phyloP scores from a whole-genome alignment of 2,797 vertebrate species.

The Catostomus latipinnis region DNA sequence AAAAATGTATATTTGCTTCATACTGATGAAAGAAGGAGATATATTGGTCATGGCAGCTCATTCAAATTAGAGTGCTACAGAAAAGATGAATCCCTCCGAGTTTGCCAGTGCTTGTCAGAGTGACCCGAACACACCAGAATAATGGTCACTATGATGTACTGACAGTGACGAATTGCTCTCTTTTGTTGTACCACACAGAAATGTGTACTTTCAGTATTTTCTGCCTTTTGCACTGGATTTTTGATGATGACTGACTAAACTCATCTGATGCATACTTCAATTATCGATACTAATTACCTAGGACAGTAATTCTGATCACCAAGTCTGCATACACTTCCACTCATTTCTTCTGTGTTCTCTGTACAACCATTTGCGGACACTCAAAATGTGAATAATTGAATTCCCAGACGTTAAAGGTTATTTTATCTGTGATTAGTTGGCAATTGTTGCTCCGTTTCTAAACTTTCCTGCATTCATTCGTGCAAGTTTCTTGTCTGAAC shows the following conservation, averaged over 20 bases:
- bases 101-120: constrained; percentile 69
- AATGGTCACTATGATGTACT: constrained; percentile 71
- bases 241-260: no score
- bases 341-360: no score
- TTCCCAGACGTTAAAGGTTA: neutral
- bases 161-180: constrained; percentile 72
- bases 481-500: constrained; percentile 31
- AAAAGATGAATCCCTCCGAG: constrained; percentile 67
- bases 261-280: no score
- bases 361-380: neutral
- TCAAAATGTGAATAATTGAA: neutral
- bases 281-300: no score
- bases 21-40: neutral
- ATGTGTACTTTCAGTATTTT: no score
- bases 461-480: constrained; percentile 40
- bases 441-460: constrained; percentile 21
- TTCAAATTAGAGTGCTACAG: constrained; percentile 50
- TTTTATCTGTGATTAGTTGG: constrained; percentile 32
- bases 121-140: constrained; percentile 70
- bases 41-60: constrained; percentile 3
- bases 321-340: no score
- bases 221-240: no score
- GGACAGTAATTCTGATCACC: no score
- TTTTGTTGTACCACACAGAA: neutral
- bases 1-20: neutral